Evolutionary conservation across 2,888 invertebrate species (phyloP), one percentile per base, ranked within the genome.

Genomic region (Physocephala rufipes): DNA sequence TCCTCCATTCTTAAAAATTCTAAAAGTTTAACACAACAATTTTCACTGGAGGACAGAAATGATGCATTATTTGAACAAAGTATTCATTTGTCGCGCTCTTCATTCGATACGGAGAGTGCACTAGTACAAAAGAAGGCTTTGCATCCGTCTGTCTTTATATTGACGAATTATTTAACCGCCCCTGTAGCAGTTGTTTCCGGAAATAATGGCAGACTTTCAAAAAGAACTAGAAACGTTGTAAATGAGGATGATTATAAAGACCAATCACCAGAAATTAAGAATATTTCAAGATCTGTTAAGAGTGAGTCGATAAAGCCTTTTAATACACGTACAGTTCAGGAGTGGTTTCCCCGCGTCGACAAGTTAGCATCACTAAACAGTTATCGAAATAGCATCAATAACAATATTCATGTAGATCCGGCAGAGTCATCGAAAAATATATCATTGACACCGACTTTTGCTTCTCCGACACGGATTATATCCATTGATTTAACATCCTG

Each of bases 401-500:
- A 70, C 67, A 72, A 71, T 67, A 77, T 72, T 47, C 74, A 74
- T 64, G 76, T 74, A 71, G 75, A 78, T 66, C 71, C 73, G 68
- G 77, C 74, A 67, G 74, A 76, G 28, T 69, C 69, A 67, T 75
- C 78, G 67, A 78, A 79, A 66, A 77, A 78, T 68, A 74, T 80
- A 72, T 78, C 82, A 71, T 77, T 80, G 71, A 74, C 80, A 65
- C 79, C 79, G 75, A 78, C 77, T 4, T 79, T 80, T 45, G 78
- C 76, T 76, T 77, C 84, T 28, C 77, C 81, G 62, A 79, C 78
- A 72, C 82, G 82, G 62, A 78, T 84, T 73, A 79, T 84, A 75
- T 85, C 86, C 66, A 86, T 85, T 74, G 85, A 85, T 79, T 80
- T 85, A 76, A 86, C 85, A 70, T 82, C 84, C 74, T 85, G 83